These are phyloP conservation scores for Leptopilina drosophilae DNA, from an alignment of 2,888 invertebrate species.

Conservation along the genomic window DNA sequence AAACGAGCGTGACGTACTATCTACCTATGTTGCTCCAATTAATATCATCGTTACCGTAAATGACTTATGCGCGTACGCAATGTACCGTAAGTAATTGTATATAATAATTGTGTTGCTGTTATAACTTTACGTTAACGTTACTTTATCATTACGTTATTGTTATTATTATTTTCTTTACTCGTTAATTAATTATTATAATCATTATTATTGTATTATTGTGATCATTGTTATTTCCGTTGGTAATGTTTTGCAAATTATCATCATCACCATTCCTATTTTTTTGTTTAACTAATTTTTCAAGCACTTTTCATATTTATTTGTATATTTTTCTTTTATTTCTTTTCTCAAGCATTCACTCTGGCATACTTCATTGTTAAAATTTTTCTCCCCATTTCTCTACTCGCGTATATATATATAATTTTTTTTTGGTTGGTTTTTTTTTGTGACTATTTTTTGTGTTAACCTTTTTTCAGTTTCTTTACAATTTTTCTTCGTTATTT, in stretches of 20 bases:
- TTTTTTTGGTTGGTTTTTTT: not conserved
- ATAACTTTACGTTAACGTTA: slow-evolving; percentile 38
- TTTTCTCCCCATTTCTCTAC: not conserved
- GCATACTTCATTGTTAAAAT: too few species aligned
- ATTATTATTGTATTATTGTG: slow-evolving; percentile 49
- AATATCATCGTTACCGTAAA: slow-evolving; percentile 43
- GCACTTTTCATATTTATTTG: not conserved
- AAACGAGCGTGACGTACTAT: slow-evolving; percentile 37
- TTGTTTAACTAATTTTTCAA: too few species aligned
- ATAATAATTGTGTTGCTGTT: slow-evolving; percentile 51
- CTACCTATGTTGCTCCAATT: slow-evolving; percentile 41
- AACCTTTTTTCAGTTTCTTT: not conserved
- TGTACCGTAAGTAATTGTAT: slow-evolving; percentile 41
- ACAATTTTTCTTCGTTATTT: not conserved
- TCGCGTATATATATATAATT: not conserved
- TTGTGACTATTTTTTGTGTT: not conserved
- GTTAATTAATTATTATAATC: slow-evolving; percentile 45
- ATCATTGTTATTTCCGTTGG: slow-evolving; percentile 45
- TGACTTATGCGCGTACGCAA: slow-evolving; percentile 39
- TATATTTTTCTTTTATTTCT: too few species aligned
- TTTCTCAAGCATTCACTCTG: not conserved
- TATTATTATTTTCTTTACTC: slow-evolving; percentile 51
- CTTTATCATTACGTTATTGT: slow-evolving; percentile 52
- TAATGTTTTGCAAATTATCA: slow-evolving; percentile 22
- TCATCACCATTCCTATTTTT: not conserved